Conservation (phyloP, 2,797 vertebrate genomes). For the Phoebastria nigripes region DNA sequence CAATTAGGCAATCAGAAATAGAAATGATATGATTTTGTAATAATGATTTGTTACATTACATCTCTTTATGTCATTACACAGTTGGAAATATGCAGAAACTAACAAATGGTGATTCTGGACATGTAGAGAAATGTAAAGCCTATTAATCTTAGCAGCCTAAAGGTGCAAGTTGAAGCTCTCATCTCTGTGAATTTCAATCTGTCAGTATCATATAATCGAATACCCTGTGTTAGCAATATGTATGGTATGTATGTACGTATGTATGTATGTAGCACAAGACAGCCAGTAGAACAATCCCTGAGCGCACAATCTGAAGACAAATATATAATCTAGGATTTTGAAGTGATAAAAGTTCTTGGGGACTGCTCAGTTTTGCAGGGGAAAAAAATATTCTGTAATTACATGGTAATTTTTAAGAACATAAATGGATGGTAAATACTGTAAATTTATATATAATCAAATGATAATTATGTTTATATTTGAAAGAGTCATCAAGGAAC, state of each 20-base stretch:
- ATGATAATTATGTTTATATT: slow-evolving; percentile 1
- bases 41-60: background rate
- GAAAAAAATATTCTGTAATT: background rate
- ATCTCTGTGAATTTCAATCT: background rate
- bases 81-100: background rate
- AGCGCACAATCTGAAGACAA: background rate
- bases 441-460: slow-evolving; percentile 1
- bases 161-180: background rate
- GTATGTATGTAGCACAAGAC: background rate
- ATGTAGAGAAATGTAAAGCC: background rate
- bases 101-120: background rate
- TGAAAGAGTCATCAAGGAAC: slow-evolving; percentile 2
- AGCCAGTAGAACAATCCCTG: background rate
- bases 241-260: background rate
- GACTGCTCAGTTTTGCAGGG: background rate
- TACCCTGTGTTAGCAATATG: background rate
- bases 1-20: background rate
- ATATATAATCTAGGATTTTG: background rate
- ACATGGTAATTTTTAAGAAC: background rate
- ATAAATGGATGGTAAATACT: background rate
- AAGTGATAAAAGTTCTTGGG: background rate
- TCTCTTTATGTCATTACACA: background rate
- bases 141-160: background rate
- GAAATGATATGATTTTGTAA: background rate
- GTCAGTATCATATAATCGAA: background rate